Percentiles rank a stretch among this genome's conserved stretches.
Evolutionary conservation across 2,888 invertebrate species (phyloP).

Genomic region (Steinernema scapterisci): DNA sequence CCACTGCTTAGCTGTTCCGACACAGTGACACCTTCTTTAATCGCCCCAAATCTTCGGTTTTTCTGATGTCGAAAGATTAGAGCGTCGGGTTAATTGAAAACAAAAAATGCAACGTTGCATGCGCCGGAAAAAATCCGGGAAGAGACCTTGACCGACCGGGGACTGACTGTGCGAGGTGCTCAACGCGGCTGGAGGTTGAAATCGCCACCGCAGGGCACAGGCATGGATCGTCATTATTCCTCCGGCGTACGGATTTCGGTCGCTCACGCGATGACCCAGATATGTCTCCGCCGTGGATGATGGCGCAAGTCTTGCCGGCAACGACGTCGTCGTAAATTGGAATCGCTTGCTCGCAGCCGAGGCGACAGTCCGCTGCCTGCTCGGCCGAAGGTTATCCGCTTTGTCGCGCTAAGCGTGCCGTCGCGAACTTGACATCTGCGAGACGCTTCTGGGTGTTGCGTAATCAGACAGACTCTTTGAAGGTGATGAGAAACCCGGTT

Average conservation of each 20-base stretch:
- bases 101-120: constrained; percentile 26
- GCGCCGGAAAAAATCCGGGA: constrained; percentile 24
- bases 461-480: not conserved
- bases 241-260: constrained; percentile 29
- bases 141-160: constrained; percentile 19
- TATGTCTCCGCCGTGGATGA: constrained; percentile 20
- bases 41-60: too few species aligned
- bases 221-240: constrained; percentile 31
- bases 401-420: constrained; percentile 22
- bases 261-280: constrained; percentile 33
- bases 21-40: too few species aligned
- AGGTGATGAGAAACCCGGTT: not conserved
- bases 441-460: constrained; percentile 3
- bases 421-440: constrained; percentile 1
- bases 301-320: constrained; percentile 32
- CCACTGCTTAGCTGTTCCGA: too few species aligned
- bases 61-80: too few species aligned
- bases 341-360: constrained; percentile 28
- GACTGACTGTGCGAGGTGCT: not conserved
- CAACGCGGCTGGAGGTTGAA: constrained; percentile 24
- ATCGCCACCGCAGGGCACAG: constrained; percentile 26
- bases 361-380: constrained; percentile 13
- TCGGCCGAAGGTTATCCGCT: constrained; percentile 18
- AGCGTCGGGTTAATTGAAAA: not conserved
- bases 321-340: constrained; percentile 29